Percentiles rank a stretch among this genome's conserved stretches.
Evolutionary conservation across 2,113 vertebrate species (phyloP).

Genomic region (Helogale parvula): DNA sequence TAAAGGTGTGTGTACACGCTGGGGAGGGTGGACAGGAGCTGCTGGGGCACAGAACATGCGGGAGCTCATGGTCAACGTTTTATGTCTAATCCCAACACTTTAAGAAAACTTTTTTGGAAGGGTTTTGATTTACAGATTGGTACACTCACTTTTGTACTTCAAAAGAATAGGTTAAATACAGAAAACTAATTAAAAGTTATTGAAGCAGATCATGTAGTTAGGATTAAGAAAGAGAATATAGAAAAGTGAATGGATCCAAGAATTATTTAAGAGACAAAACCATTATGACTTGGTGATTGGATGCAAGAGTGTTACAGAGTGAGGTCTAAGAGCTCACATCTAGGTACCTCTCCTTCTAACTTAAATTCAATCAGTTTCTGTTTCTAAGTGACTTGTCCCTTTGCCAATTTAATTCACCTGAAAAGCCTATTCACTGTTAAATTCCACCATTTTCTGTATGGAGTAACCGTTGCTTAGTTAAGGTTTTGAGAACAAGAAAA

Average conservation of each 20-base stretch:
- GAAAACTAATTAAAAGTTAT: neutral
- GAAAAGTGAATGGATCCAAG: neutral
- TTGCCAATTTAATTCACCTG: neutral
- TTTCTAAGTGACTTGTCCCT: neutral
- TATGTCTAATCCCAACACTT: neutral
- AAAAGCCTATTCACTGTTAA: neutral
- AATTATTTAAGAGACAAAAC: neutral
- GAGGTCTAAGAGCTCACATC: neutral
- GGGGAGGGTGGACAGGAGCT: too few species aligned
- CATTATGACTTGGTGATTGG: neutral
- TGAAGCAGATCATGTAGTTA: neutral
- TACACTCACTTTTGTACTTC: neutral
- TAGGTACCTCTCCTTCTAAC: neutral
- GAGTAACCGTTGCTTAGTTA: neutral
- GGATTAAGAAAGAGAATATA: neutral
- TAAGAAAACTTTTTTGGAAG: too few species aligned
- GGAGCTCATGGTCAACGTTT: neutral
- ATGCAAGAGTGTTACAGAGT: neutral
- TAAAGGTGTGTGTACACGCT: neutral
- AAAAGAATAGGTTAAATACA: neutral
- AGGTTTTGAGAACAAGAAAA: neutral
- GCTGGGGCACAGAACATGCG: neutral
- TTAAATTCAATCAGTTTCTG: neutral
- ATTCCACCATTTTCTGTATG: neutral
- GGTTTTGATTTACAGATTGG: too few species aligned